Evolutionary conservation across 2,797 vertebrate genomes (phyloP).

Genomic region (Danio albolineatus): DNA sequence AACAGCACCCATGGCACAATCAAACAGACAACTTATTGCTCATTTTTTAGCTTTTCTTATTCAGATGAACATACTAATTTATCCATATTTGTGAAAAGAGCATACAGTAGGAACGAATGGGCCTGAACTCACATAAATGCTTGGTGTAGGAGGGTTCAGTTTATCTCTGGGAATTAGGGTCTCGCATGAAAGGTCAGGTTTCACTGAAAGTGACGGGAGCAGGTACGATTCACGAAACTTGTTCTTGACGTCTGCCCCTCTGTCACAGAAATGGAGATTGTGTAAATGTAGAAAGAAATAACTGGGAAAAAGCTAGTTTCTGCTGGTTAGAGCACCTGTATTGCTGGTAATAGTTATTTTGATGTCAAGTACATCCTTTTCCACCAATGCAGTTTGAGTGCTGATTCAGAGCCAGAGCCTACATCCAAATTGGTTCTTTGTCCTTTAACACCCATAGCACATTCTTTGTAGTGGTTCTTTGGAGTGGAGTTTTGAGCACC

Average conservation of each 20-base stretch:
- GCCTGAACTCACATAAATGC: conserved; percentile 86
- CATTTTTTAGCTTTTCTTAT: background rate
- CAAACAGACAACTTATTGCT: background rate
- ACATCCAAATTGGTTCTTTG: background rate
- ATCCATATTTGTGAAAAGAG: background rate
- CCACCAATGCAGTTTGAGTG: background rate
- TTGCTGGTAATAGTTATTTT: no score
- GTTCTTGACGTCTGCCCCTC: conserved; percentile 80
- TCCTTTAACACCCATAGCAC: background rate
- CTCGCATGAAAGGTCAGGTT: conserved; percentile 78
- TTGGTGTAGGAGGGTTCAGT: conserved; percentile 91
- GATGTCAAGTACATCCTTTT: background rate
- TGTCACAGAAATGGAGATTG: conserved; percentile 57
- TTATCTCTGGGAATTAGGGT: conserved; percentile 85
- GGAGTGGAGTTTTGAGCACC: no score
- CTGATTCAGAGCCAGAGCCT: background rate
- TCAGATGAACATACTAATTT: background rate
- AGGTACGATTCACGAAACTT: conserved; percentile 89
- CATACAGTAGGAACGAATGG: background rate
- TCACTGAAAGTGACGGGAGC: conserved; percentile 85
- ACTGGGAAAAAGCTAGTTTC: background rate
- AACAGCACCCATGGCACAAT: conserved; percentile 11
- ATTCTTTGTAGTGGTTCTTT: no score
- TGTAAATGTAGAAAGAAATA: background rate
- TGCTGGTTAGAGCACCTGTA: no score